phyloP scores from a whole-genome alignment of 2,113 vertebrate genomes.

The Antechinus stuartii region DNA sequence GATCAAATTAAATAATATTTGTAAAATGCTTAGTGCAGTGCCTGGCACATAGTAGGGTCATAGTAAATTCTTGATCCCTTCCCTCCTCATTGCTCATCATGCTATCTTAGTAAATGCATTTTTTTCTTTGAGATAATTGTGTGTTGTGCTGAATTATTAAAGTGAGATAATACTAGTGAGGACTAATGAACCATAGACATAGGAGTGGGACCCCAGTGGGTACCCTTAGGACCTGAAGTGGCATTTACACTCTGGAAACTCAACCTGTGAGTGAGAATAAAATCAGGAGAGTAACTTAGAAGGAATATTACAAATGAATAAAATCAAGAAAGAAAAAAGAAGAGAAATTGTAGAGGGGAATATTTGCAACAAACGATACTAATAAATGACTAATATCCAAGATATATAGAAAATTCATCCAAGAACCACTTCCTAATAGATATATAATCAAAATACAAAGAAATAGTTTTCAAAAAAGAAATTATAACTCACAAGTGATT shows the following conservation, averaged over 20 bases:
- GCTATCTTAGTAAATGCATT: not conserved
- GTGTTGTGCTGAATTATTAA: not conserved
- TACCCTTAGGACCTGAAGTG: not conserved
- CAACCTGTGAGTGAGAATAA: not conserved
- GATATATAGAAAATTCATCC: not conserved
- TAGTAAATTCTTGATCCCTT: not conserved
- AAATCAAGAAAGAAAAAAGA: not conserved
- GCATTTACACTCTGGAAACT: not conserved
- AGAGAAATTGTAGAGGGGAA: not conserved
- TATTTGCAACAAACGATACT: not conserved
- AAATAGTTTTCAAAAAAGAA: not conserved
- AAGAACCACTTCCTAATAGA: not conserved
- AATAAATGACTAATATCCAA: not conserved
- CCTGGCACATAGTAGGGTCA: not conserved
- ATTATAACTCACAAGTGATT: not conserved
- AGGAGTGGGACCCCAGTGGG: not conserved
- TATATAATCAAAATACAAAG: not conserved
- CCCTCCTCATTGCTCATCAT: not conserved
- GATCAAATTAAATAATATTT: not conserved
- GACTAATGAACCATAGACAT: not conserved
- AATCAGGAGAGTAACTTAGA: not conserved
- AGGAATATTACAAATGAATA: not conserved
- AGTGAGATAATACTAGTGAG: not conserved
- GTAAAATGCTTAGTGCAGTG: not conserved
- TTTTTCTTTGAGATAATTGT: slow-evolving; percentile 1